phyloP scores from a whole-genome alignment of 2,797 vertebrate genomes.

The Novumbra hubbsi region DNA sequence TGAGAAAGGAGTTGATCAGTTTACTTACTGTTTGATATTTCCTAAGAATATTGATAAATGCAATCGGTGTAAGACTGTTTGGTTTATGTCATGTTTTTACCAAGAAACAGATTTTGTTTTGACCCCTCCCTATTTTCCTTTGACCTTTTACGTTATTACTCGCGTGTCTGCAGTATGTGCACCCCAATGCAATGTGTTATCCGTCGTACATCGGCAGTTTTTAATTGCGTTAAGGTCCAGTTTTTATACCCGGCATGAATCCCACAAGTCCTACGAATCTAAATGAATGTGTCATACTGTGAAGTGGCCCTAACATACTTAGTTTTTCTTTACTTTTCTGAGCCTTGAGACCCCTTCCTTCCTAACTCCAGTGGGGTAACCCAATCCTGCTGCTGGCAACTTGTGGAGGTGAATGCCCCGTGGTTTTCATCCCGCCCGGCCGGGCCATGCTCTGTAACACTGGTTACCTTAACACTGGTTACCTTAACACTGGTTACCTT shows the following conservation, averaged over 20 bases:
- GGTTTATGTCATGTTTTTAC: background rate
- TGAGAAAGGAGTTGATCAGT: background rate
- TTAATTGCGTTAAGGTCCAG: too few species aligned
- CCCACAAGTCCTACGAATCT: too few species aligned
- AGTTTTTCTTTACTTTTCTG: background rate
- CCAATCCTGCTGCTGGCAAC: constrained; percentile 50
- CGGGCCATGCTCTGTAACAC: background rate
- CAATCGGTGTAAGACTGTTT: background rate
- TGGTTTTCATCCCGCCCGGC: constrained; percentile 33
- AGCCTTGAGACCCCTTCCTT: background rate
- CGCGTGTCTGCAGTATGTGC: too few species aligned
- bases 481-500: too few species aligned
- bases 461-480: constrained; percentile 13
- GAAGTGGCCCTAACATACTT: background rate
- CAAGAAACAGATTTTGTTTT: background rate
- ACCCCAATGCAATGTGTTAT: too few species aligned
- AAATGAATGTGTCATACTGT: background rate
- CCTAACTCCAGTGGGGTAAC: constrained; percentile 50
- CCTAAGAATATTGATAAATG: background rate
- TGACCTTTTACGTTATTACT: too few species aligned
- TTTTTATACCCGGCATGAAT: too few species aligned
- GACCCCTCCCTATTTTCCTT: background rate
- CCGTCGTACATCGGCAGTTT: too few species aligned
- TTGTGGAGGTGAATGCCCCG: constrained; percentile 53
- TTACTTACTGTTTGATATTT: background rate